phyloP scores from a whole-genome alignment of 2,113 vertebrate genomes.

The Corydoras maculifer region DNA sequence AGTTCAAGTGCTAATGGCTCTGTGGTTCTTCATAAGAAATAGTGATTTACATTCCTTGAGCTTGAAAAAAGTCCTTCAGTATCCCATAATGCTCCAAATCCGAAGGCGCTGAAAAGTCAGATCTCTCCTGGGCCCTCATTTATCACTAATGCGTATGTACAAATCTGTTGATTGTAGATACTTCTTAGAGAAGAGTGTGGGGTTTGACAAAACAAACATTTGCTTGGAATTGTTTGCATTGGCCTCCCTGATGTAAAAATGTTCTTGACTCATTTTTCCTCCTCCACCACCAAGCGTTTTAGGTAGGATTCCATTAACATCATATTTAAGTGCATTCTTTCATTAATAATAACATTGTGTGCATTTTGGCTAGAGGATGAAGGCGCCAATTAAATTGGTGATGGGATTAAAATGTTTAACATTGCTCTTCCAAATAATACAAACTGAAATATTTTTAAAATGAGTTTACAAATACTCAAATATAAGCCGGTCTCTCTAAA shows the following conservation, averaged over 20 bases:
- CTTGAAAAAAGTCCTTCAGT: background rate
- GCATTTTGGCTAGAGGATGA: no score
- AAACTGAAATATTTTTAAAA: no score
- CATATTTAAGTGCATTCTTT: no score
- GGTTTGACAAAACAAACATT: background rate
- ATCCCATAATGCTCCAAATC: background rate
- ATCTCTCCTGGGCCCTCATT: background rate
- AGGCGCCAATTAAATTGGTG: no score
- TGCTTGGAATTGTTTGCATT: background rate
- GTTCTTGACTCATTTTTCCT: no score
- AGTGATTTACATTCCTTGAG: slow-evolving; percentile 63
- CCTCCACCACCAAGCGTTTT: no score
- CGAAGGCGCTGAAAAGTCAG: background rate
- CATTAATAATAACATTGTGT: no score
- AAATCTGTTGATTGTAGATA: background rate
- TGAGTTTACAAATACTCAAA: no score
- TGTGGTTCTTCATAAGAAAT: slow-evolving; percentile 55
- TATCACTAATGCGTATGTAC: background rate
- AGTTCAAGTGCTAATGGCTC: slow-evolving; percentile 74
- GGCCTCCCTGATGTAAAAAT: background rate
- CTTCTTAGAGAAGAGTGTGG: background rate
- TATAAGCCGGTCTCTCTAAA: no score
- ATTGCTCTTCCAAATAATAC: no score
- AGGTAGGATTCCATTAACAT: no score
- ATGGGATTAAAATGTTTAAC: no score